These are phyloP conservation scores for Scrobipalpa atriplicella DNA, from an alignment of 2,888 invertebrate species.

Conservation along the genomic window DNA sequence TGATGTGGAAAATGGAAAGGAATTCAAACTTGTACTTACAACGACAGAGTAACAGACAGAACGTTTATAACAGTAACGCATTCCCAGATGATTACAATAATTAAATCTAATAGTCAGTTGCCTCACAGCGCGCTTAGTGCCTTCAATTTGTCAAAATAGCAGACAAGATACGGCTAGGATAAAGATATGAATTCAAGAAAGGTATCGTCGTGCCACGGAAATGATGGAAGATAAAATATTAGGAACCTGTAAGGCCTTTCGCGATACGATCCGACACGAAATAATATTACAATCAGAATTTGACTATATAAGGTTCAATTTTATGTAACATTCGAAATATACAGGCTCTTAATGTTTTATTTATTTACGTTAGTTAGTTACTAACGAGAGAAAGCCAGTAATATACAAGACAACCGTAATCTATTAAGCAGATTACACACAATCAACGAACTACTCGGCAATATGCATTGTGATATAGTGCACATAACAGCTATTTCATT, in stretches of 20 bases:
- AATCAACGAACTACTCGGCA: background rate
- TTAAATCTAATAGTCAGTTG: conserved; percentile 24
- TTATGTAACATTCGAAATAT: conserved; percentile 4
- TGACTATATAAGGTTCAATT: background rate
- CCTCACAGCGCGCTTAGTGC: background rate
- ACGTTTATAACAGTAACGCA: conserved; percentile 25
- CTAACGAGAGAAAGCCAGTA: conserved; percentile 24
- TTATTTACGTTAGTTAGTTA: background rate
- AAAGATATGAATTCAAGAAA: conserved; percentile 13
- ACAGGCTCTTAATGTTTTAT: background rate
- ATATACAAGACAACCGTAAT: background rate
- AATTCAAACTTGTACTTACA: background rate
- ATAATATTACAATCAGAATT: conserved; percentile 15
- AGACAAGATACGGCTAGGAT: background rate
- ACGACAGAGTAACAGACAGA: background rate
- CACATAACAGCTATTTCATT: conserved; percentile 10
- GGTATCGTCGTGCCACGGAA: conserved; percentile 6
- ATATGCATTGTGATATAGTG: background rate
- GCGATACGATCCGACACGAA: conserved; percentile 27
- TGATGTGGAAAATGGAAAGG: conserved; percentile 1
- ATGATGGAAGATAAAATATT: conserved; percentile 16
- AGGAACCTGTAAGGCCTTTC: conserved; percentile 3
- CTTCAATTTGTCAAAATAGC: conserved; percentile 9
- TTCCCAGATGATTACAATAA: conserved; percentile 19
- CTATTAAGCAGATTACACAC: background rate